Base-by-base conservation (phyloP, 2,888 invertebrate genomes). In the Trissonchulus latispiculum region DNA sequence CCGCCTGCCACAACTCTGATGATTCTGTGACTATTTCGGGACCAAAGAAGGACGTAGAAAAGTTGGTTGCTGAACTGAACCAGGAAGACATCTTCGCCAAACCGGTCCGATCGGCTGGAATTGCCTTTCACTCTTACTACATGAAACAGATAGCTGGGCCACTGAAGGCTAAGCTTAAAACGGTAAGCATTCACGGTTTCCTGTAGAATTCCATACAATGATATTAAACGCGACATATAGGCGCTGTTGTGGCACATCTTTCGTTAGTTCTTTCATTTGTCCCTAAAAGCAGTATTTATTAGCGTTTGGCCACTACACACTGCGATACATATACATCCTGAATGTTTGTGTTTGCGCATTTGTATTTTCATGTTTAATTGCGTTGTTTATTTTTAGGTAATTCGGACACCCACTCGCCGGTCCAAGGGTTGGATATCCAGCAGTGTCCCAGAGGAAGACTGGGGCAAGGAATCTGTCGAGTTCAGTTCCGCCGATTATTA, bases 1-100 rank as follows among this genome's bases (percentile, higher is more conserved):
- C 93, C 18, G 95, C 95, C 70, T 99, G 97, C 84, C 95, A 97
- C 86, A 99, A 99, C 85, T 90, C 94, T 75, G 87, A 86, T 76
- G 95, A 97, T 84, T 94, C 92, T 79, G 95, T 96, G 8, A 95
- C 96, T 23, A 87, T 97, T 76, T 96, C 96, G 1, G 97, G 96
- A 0, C 92, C 93, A 0, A 88, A 88, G 61, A 87, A 85, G 0
- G 87, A 89, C 0, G 86, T 93, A 15, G 85, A 87, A 59, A 87
- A 87, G 78, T 73, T 77, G 2, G 75, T 77, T 28, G 67, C 71
- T 3, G 72, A 78, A 62, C 78, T 82, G 67, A 73, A 77, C 77
- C 87, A 87, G 0, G 90, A 92, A 82, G 90, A 89, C 59, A 87
- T 91, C 76, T 94, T 94, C 82, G 93, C 91, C 28, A 91, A 89